Percentiles rank a stretch among this genome's conserved stretches.
phyloP scores from a whole-genome alignment of 2,888 invertebrate species.

The Euclidia mi region DNA sequence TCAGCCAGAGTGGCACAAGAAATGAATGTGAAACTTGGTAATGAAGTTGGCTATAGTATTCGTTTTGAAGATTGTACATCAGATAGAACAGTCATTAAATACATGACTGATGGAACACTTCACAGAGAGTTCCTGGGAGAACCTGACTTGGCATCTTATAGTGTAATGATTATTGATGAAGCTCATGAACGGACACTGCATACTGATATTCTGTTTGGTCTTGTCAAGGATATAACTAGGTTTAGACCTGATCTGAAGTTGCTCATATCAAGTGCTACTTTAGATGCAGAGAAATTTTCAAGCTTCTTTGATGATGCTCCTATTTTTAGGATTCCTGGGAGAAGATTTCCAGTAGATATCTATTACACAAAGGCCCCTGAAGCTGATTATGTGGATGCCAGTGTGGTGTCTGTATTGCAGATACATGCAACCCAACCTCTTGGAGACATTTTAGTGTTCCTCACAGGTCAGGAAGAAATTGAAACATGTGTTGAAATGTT shows the following conservation, averaged over 20 bases:
- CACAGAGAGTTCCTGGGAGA: constrained; percentile 99
- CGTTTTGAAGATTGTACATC: constrained; percentile 99
- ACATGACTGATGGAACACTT: constrained; percentile 99
- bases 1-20: constrained; percentile 99
- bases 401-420: constrained; percentile 99
- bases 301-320: constrained; percentile 99
- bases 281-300: constrained; percentile 99
- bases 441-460: constrained; percentile 98
- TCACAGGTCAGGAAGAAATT: constrained; percentile 98
- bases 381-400: constrained; percentile 99
- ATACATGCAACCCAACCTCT: constrained; percentile 99
- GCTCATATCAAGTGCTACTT: constrained; percentile 98
- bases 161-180: constrained; percentile 99
- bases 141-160: constrained; percentile 98
- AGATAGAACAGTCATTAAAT: constrained; percentile 98
- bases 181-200: constrained; percentile 99
- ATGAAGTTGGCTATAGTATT: constrained; percentile 97
- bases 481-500: constrained; percentile 97
- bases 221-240: constrained; percentile 98
- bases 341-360: constrained; percentile 99
- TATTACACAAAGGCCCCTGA: constrained; percentile 99
- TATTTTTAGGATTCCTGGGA: constrained; percentile 99
- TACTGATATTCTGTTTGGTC: constrained; percentile 99
- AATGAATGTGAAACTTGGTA: constrained; percentile 98
- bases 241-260: constrained; percentile 98